Evolutionary conservation across 2,113 vertebrate genomes (phyloP), one percentile per base, ranked within the genome.

Genomic region (Otolemur garnettii): DNA sequence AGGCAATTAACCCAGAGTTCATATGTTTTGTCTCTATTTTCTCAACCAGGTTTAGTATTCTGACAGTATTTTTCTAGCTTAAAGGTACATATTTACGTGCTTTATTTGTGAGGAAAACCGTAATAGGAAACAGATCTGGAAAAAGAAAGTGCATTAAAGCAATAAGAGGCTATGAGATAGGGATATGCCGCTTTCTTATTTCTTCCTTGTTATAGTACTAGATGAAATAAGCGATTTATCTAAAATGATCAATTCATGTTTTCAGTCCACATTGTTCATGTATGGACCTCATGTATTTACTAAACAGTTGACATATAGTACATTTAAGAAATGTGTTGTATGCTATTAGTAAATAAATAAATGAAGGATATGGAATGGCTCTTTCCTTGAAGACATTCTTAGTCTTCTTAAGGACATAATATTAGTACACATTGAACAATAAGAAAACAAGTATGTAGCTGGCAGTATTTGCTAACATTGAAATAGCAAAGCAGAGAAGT

Each of bases 71-170:
- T 90, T 87, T 72, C 68, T 81, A 87, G 42, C 68, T 86, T 66
- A 96, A 90, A 80, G 21, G n/a, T 90, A 83, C 55, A 82, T 38
- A 79, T 79, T 84, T 82, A 80, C 45, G 72, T 79, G 19, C 53
- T 33, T 79, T 81, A 91, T 68, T 50, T 85, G 4, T 68, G 26
- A 8, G 3, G 45, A 87, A 96, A 92, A 75, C 10, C 4, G 18
- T 60, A 55, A 90, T 26, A 86, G n/a, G 15, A 42, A 69, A 10
- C 18, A 95, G 28, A 6, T 33, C 22, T 96, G 8, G 55, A 38
- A 75, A 91, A 84, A 75, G 24, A 87, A 93, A 96, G 28, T 72
- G 91, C 38, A 91, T 64, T 85, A 71, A 94, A 92, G 6, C 13
- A 80, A 91, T 17, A 55, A 87, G 8, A 4, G 4, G 1, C 3